Evolutionary conservation across 1,140 invertebrate genomes (phyloP).

Genomic region (Tetranychus cinnabarinus): DNA sequence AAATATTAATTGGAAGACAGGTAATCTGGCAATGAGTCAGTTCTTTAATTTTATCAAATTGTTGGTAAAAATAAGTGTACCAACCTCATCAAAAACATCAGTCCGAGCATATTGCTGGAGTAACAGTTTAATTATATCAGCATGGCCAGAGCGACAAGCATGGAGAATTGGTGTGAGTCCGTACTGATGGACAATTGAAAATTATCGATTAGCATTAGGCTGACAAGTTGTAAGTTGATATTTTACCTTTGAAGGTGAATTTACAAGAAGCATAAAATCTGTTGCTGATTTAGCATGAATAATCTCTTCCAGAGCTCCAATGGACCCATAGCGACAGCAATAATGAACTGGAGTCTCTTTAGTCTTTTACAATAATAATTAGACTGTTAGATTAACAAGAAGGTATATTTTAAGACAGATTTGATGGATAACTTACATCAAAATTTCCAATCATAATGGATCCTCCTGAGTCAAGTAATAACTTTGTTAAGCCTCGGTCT

Average conservation of each 20-base stretch:
- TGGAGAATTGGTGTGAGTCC: conserved; percentile 92
- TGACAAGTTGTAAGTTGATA: background rate
- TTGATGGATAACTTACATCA: background rate
- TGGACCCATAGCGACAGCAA: conserved; percentile 82
- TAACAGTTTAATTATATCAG: conserved; percentile 29
- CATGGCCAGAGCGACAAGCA: conserved; percentile 38
- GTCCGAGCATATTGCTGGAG: conserved; percentile 40
- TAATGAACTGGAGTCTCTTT: conserved; percentile 87
- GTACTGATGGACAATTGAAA: conserved; percentile 19
- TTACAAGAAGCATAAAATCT: conserved; percentile 77
- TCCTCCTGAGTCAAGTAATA: conserved; percentile 68
- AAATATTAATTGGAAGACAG: background rate
- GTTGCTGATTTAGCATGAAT: conserved; percentile 59
- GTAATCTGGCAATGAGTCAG: background rate
- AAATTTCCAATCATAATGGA: conserved; percentile 54
- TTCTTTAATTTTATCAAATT: background rate
- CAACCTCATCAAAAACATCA: conserved; percentile 6
- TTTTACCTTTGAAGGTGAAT: conserved; percentile 42
- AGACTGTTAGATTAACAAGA: background rate
- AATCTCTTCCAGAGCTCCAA: conserved; percentile 78
- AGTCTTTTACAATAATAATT: conserved; percentile 28
- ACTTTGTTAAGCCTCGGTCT: conserved; percentile 65
- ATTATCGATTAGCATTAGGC: background rate
- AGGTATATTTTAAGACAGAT: background rate
- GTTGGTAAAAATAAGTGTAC: background rate